Evolutionary conservation across 1,140 invertebrate genomes (phyloP).

Genomic region (Dendrolimus punctatus): DNA sequence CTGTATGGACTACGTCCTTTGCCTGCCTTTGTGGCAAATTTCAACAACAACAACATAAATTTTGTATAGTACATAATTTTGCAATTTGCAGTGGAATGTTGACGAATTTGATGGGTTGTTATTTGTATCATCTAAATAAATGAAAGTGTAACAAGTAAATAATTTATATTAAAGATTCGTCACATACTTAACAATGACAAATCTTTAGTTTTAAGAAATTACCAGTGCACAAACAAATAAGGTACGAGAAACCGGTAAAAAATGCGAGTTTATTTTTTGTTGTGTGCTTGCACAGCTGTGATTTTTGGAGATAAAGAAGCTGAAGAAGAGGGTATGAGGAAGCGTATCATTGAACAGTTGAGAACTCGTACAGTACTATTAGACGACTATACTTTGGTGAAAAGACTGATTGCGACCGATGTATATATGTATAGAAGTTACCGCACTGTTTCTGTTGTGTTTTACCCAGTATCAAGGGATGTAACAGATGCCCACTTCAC

Average conservation of each 20-base stretch:
- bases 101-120: too few relatives aligned
- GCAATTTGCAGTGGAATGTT: too few relatives aligned
- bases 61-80: too few relatives aligned
- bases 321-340: slow-evolving; percentile 44
- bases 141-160: too few relatives aligned
- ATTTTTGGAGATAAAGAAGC: slow-evolving; percentile 40
- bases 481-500: slow-evolving; percentile 52
- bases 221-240: too few relatives aligned
- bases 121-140: too few relatives aligned
- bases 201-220: too few relatives aligned
- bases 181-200: too few relatives aligned
- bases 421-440: slow-evolving; percentile 62
- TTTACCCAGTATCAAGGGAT: slow-evolving; percentile 46
- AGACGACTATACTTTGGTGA: slow-evolving; percentile 52
- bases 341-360: slow-evolving; percentile 49
- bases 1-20: too few relatives aligned
- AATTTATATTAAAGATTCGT: too few relatives aligned
- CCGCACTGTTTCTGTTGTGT: slow-evolving; percentile 57
- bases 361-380: slow-evolving; percentile 48
- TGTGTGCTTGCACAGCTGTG: slow-evolving; percentile 40
- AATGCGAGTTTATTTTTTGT: slow-evolving; percentile 49
- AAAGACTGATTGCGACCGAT: slow-evolving; percentile 52
- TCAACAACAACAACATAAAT: too few relatives aligned
- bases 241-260: neutral
- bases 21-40: too few relatives aligned